Percentiles rank a stretch among this genome's conserved stretches.
phyloP scores from a whole-genome alignment of 2,113 vertebrate species.

The Clarias gariepinus region DNA sequence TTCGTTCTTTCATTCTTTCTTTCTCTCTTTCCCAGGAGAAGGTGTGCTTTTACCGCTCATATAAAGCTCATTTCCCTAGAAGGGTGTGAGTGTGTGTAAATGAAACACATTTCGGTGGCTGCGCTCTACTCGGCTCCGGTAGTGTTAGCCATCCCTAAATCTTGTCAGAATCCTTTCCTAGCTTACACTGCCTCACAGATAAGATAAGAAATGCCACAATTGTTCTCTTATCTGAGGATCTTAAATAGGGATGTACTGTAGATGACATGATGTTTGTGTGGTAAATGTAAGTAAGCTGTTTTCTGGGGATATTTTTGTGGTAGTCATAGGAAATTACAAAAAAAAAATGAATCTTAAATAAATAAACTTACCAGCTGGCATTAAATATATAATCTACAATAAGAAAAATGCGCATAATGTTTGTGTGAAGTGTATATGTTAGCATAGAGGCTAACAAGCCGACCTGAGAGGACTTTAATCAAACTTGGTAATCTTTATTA shows the following conservation, averaged over 20 bases:
- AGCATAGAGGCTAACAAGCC: neutral
- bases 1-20: neutral
- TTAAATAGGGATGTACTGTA: neutral
- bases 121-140: neutral
- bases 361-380: neutral
- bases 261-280: neutral
- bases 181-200: neutral
- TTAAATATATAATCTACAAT: no score
- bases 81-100: constrained; percentile 35
- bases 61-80: constrained; percentile 9
- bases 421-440: neutral
- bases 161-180: constrained; percentile 1
- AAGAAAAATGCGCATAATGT: no score
- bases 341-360: no score
- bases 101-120: constrained; percentile 40
- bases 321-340: no score
- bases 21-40: constrained; percentile 6
- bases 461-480: neutral
- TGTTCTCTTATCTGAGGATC: neutral
- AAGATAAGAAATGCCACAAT: neutral
- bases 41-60: neutral
- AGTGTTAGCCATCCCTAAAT: constrained; percentile 25
- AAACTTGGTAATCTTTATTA: neutral
- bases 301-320: neutral
- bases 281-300: neutral